Evolutionary conservation across 2,888 invertebrate species (phyloP), one percentile per base, ranked within the genome.

Genomic region (Leptarthrus brevirostris): DNA sequence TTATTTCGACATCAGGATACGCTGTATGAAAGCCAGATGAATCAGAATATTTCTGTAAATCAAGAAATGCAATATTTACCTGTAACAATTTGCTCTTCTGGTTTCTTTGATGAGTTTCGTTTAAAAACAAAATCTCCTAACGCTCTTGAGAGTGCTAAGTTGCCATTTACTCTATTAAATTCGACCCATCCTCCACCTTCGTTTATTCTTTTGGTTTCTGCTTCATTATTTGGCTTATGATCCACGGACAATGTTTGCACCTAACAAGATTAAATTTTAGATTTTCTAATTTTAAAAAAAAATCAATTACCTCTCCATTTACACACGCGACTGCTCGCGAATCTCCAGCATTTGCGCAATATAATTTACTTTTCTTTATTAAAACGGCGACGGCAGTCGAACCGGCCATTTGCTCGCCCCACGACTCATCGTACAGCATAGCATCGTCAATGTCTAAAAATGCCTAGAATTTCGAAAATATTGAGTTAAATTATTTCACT

Each of bases 151-250:
- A 99, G 86, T 1, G 99, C 98, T 78, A 99, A 87, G 86, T 97
- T 97, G 1, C 98, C 98, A 86, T 99, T 98, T n/a, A 99, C 98
- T 79, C 98, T 88, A 87, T 97, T 97, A 79, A 94, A 92, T 84
- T 98, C 96, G 1, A 99, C 98, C 93, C 94, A 98, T 64, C 98
- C 98, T 3, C 98, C 98, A 36, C 97, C 98, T 1, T 95, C 94
- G 36, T 89, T 90, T 79, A 99, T 99, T 79, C 99, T 88, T 75
- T 92, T 90, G 16, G 92, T 89, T 86, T 98, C 98, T 49, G 89
- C 88, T 76, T 93, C 92, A 81, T 97, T 93, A 81, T 92, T 93
- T 2, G 98, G 98, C 84, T 99, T 99, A 86, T 99, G 99, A 85
- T 99, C 99, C 80, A 91, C 89, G 6, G 97, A 97, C 8, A 93